These are phyloP conservation scores for Drosophila arizonae DNA, from an alignment of 1,140 invertebrate species.

Conservation along the genomic window DNA sequence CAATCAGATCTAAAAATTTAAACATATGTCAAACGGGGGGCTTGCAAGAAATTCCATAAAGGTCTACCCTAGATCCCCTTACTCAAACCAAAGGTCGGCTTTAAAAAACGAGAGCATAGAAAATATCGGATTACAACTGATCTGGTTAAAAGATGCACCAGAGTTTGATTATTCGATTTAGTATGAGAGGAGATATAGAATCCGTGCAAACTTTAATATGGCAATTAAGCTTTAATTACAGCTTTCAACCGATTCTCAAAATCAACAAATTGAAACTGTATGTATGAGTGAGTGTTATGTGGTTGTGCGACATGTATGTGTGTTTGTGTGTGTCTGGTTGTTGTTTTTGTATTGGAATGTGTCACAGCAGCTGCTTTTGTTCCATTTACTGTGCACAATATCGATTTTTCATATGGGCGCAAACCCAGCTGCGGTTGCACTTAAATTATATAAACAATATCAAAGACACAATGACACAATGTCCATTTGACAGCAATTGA, in stretches of 20 bases:
- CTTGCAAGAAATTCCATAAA: no score
- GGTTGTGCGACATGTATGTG: constrained; percentile 4
- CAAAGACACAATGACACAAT: not conserved
- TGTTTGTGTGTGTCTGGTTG: constrained; percentile 16
- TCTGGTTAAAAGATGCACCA: not conserved
- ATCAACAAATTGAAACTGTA: constrained; percentile 7
- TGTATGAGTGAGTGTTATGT: not conserved
- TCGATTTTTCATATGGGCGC: constrained; percentile 64
- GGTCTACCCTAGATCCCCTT: no score
- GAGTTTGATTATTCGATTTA: not conserved
- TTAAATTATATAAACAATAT: constrained; percentile 63
- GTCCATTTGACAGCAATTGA: not conserved
- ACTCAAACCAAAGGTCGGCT: no score
- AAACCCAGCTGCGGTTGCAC: constrained; percentile 23
- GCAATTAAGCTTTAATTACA: constrained; percentile 25
- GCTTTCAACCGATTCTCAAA: constrained; percentile 10
- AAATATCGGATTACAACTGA: not conserved
- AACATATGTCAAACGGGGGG: no score
- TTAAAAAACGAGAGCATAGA: not conserved
- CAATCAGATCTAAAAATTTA: no score
- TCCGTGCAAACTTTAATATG: not conserved
- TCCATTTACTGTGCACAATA: constrained; percentile 49
- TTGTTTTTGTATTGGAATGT: constrained; percentile 59
- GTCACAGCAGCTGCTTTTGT: constrained; percentile 64
- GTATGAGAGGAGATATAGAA: not conserved